Conservation (phyloP, 1,140 invertebrate species). For the Meloidogyne exigua region DNA sequence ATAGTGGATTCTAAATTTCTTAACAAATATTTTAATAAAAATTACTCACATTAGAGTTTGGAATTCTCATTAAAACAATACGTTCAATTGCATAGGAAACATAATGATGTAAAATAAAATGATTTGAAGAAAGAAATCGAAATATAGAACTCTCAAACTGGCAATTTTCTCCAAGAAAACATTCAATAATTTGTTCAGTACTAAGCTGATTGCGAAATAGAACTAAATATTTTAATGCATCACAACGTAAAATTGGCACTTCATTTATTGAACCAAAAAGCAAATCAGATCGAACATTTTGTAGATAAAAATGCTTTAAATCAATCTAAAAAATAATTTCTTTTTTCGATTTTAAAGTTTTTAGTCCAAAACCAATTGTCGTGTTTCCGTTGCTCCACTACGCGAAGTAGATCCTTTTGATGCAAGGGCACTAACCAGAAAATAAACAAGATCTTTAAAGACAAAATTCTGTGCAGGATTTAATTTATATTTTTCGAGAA, state of each 20-base stretch:
- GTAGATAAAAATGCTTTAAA: constrained; percentile 79
- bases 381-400: constrained; percentile 42
- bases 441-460: constrained; percentile 90
- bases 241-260: constrained; percentile 87
- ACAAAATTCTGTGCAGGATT: constrained; percentile 80
- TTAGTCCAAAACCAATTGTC: constrained; percentile 48
- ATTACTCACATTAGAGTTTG: constrained; percentile 22
- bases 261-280: constrained; percentile 76
- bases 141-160: constrained; percentile 69
- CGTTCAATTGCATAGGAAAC: constrained; percentile 87
- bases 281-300: constrained; percentile 82
- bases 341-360: too few species aligned
- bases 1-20: constrained; percentile 23
- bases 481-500: constrained; percentile 74
- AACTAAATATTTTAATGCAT: constrained; percentile 88
- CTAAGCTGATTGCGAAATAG: constrained; percentile 84
- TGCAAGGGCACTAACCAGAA: constrained; percentile 88
- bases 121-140: constrained; percentile 73
- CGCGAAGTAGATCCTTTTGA: constrained; percentile 84
- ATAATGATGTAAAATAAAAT: constrained; percentile 86
- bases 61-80: constrained; percentile 71
- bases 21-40: neutral
- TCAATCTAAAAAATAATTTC: constrained; percentile 39
- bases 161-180: constrained; percentile 52
- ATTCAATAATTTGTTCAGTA: constrained; percentile 73